A percentile compares a stretch with the other conserved stretches of the same genome.
Conservation (phyloP, 2,797 vertebrate species). For the Huso huso region DNA sequence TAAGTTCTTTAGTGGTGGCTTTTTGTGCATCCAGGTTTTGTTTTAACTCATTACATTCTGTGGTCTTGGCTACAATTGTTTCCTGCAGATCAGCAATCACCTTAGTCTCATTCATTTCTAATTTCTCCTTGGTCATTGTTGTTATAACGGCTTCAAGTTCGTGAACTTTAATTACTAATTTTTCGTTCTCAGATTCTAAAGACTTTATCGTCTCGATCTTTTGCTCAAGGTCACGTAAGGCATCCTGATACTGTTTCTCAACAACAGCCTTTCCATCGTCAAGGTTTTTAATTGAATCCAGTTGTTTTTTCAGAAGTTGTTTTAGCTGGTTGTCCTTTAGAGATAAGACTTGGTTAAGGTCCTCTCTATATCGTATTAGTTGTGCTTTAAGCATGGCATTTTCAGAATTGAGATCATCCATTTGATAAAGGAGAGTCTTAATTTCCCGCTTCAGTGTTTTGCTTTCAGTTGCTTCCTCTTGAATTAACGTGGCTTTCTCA, state of each 20-base stretch:
- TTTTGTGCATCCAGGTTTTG: slow-evolving; percentile 44
- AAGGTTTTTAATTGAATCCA: slow-evolving; percentile 70
- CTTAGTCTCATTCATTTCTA: slow-evolving; percentile 35
- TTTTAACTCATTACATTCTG: slow-evolving; percentile 54
- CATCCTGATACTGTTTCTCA: slow-evolving; percentile 56
- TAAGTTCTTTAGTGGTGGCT: slow-evolving; percentile 36
- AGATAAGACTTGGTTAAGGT: slow-evolving; percentile 77
- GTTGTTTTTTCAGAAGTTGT: slow-evolving; percentile 71
- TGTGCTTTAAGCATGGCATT: slow-evolving; percentile 84
- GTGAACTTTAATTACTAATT: slow-evolving; percentile 35
- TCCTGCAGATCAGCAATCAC: slow-evolving; percentile 55
- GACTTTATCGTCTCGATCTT: slow-evolving; percentile 37
- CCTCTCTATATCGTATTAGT: slow-evolving; percentile 76
- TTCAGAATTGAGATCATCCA: slow-evolving; percentile 84
- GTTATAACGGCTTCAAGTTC: slow-evolving; percentile 34
- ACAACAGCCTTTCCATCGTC: slow-evolving; percentile 59
- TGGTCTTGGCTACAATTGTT: slow-evolving; percentile 46
- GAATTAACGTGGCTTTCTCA: slow-evolving; percentile 48
- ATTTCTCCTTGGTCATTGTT: slow-evolving; percentile 30
- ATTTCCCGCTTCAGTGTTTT: slow-evolving; percentile 70
- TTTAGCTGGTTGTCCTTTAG: slow-evolving; percentile 82
- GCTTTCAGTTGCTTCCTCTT: slow-evolving; percentile 45
- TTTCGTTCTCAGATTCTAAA: slow-evolving; percentile 39
- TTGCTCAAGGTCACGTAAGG: slow-evolving; percentile 40
- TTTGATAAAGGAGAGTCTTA: slow-evolving; percentile 61